A percentile compares a stretch with the other conserved stretches of the same genome.
These are phyloP conservation scores for Falco columbarius DNA, from an alignment of 2,797 vertebrate genomes.

Conservation along the genomic window DNA sequence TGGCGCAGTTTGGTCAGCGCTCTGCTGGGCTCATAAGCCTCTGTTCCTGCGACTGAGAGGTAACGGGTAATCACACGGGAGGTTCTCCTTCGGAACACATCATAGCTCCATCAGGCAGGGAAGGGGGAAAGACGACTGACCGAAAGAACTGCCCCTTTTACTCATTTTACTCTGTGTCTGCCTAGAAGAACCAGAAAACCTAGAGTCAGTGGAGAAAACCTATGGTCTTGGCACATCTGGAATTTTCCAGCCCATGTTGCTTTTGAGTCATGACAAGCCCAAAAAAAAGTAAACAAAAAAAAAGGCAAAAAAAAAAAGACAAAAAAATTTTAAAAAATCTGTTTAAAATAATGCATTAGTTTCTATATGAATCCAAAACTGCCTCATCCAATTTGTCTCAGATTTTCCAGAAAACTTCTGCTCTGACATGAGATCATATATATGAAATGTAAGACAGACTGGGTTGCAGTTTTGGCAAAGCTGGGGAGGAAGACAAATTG, in stretches of 20 bases:
- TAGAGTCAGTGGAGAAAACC: background rate
- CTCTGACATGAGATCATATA: conserved; percentile 56
- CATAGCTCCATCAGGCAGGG: background rate
- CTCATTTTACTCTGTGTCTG: background rate
- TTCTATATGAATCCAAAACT: conserved; percentile 32
- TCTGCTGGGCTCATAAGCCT: background rate
- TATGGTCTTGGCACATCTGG: conserved; percentile 13
- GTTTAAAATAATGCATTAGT: conserved; percentile 2
- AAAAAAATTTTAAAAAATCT: background rate
- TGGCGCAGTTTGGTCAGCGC: background rate
- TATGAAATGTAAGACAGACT: conserved; percentile 7
- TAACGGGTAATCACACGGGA: background rate
- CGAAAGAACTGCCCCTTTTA: background rate
- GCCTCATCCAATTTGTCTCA: conserved; percentile 53
- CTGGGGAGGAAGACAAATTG: background rate
- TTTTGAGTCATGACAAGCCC: conserved; percentile 14
- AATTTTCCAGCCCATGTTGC: conserved; percentile 30
- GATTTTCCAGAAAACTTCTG: conserved; percentile 56
- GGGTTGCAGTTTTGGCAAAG: conserved; percentile 20
- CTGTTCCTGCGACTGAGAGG: background rate
- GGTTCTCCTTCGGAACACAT: background rate
- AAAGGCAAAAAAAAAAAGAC: background rate
- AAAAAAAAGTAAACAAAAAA: background rate
- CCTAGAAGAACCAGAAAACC: background rate
- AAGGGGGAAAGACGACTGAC: background rate